A percentile compares a stretch with the other conserved stretches of the same genome.
Conservation (phyloP, 2,113 vertebrate species). For the Lophura nycthemera region DNA sequence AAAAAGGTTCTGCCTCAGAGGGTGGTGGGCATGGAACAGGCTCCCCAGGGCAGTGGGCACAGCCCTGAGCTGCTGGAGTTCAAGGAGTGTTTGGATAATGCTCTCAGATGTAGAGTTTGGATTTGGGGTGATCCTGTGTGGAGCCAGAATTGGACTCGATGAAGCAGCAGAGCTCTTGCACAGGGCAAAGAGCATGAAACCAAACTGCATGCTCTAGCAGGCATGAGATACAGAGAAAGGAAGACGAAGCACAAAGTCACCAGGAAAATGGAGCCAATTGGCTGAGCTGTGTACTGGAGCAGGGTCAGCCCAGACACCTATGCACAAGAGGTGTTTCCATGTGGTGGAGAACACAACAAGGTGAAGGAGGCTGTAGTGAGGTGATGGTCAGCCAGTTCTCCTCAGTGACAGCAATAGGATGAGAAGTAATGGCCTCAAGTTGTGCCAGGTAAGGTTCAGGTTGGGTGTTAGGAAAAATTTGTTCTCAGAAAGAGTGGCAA, state of each 20-base stretch:
- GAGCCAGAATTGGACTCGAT: no score
- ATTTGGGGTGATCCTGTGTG: no score
- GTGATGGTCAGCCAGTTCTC: no score
- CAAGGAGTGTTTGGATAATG: background rate
- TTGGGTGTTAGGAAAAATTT: no score
- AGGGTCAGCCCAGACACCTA: background rate
- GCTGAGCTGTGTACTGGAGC: accelerated
- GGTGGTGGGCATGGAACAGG: no score
- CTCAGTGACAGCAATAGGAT: no score
- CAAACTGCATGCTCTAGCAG: background rate
- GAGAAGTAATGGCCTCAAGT: no score
- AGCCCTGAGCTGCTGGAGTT: background rate
- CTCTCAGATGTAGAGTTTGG: no score
- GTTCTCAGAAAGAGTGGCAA: no score
- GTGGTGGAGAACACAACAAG: background rate
- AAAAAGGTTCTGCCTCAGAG: no score
- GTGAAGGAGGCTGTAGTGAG: background rate
- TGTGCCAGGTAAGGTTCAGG: no score
- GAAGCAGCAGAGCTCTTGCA: background rate
- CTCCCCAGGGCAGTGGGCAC: no score
- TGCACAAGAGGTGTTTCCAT: accelerated
- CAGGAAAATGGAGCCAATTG: background rate
- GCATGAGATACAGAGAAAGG: background rate
- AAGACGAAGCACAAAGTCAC: background rate
- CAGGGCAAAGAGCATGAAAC: background rate